These are phyloP conservation scores for Myotis vivesi DNA, from an alignment of 2,797 vertebrate genomes.

Conservation along the genomic window DNA sequence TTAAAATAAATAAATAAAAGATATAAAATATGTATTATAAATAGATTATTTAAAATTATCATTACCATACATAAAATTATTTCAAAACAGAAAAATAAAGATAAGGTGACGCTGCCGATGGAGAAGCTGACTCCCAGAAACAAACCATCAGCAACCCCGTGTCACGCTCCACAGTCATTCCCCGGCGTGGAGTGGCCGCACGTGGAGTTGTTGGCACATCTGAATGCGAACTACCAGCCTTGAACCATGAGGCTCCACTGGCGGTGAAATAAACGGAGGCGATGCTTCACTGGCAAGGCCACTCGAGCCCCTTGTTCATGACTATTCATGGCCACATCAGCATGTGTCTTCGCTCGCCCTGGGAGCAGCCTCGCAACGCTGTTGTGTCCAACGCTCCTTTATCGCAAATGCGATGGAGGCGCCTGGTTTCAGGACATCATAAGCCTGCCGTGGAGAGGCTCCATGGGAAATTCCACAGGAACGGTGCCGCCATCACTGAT, in stretches of 20 bases:
- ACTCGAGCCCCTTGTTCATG: conserved; percentile 78
- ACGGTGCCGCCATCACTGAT: conserved; percentile 81
- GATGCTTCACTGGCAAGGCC: conserved; percentile 77
- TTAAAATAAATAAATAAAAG: too few species aligned
- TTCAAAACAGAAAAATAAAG: conserved; percentile 41
- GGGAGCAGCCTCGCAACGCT: conserved; percentile 65
- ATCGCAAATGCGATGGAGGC: conserved; percentile 74
- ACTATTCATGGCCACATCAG: conserved; percentile 82
- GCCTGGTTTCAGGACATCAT: conserved; percentile 81
- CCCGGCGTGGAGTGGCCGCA: conserved; percentile 72
- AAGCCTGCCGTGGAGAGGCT: conserved; percentile 75
- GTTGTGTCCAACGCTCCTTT: conserved; percentile 73
- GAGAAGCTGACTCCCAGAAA: conserved; percentile 68
- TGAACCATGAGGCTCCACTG: conserved; percentile 79
- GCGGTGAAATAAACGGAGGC: conserved; percentile 83
- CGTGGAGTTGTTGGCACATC: conserved; percentile 78
- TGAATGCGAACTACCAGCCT: conserved; percentile 81
- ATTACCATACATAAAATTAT: not conserved
- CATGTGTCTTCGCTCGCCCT: conserved; percentile 80
- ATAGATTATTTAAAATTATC: not conserved
- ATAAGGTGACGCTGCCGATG: conserved; percentile 59
- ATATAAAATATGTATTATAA: not conserved
- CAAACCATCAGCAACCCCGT: conserved; percentile 66
- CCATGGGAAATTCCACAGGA: conserved; percentile 81
- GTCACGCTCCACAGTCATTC: conserved; percentile 68